Conservation (phyloP, 2,888 invertebrate genomes). For the Erebia epiphron region DNA sequence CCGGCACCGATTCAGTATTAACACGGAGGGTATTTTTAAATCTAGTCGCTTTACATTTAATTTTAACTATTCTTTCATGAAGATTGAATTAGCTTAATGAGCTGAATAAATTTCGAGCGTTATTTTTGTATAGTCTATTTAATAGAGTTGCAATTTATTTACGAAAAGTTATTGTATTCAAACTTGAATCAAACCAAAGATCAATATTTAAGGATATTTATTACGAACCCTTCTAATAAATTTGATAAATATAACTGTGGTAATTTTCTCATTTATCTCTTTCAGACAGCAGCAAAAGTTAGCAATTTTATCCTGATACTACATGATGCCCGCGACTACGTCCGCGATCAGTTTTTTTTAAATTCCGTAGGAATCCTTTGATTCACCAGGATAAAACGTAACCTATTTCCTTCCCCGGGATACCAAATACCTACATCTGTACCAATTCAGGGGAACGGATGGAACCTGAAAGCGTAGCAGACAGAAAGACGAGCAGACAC, state of each 20-base stretch:
- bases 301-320: neutral
- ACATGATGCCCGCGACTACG: too few relatives aligned
- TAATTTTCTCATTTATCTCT: slow-evolving; percentile 15
- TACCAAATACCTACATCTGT: too few relatives aligned
- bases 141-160: slow-evolving; percentile 55
- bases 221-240: slow-evolving; percentile 36
- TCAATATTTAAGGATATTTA: slow-evolving; percentile 44
- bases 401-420: too few relatives aligned
- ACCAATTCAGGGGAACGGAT: too few relatives aligned
- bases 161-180: slow-evolving; percentile 30
- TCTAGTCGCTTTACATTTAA: slow-evolving; percentile 55
- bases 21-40: slow-evolving; percentile 51
- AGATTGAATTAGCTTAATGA: slow-evolving; percentile 35
- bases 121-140: slow-evolving; percentile 77
- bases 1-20: slow-evolving; percentile 56
- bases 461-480: too few relatives aligned
- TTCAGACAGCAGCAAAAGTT: neutral
- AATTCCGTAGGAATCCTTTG: too few relatives aligned
- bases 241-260: slow-evolving; percentile 8
- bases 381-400: too few relatives aligned
- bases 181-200: slow-evolving; percentile 25
- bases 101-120: slow-evolving; percentile 51
- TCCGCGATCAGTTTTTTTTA: too few relatives aligned
- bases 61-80: slow-evolving; percentile 61
- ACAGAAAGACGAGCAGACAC: too few relatives aligned